phyloP scores from a whole-genome alignment of 2,888 invertebrate genomes.

The Cremastinae sp. region DNA sequence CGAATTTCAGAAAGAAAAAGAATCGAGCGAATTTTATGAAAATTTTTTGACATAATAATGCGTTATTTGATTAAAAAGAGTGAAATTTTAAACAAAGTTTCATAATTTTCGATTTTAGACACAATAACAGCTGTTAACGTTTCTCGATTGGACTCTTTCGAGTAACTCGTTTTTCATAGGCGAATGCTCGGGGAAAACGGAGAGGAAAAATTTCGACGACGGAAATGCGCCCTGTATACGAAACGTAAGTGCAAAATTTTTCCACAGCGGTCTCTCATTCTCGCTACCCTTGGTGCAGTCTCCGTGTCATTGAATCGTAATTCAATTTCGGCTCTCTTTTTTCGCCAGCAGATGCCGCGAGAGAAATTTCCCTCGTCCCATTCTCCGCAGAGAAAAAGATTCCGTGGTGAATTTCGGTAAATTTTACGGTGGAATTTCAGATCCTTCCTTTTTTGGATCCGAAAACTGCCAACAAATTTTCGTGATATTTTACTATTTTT shows the following conservation, averaged over 20 bases:
- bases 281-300: background rate
- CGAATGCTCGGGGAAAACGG: background rate
- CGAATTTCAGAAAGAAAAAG: too few species aligned
- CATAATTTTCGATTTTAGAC: too few species aligned
- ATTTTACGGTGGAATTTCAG: too few species aligned
- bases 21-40: too few species aligned
- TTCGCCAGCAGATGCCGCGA: conserved; percentile 12
- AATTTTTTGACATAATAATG: too few species aligned
- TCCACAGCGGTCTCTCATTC: background rate
- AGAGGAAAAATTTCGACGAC: conserved; percentile 27
- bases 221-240: background rate
- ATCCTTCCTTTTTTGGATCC: background rate
- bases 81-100: too few species aligned
- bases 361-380: background rate
- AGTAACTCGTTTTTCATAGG: conserved; percentile 23
- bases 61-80: too few species aligned
- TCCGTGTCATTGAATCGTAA: conserved; percentile 19
- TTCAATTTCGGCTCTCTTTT: conserved; percentile 19
- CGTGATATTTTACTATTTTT: background rate
- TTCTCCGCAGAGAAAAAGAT: too few species aligned
- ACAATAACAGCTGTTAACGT: too few species aligned
- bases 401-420: too few species aligned
- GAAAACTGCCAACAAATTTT: background rate
- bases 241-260: background rate
- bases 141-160: too few species aligned